Base-by-base conservation (phyloP, 2,113 vertebrate species). In the Pedetes capensis region DNA sequence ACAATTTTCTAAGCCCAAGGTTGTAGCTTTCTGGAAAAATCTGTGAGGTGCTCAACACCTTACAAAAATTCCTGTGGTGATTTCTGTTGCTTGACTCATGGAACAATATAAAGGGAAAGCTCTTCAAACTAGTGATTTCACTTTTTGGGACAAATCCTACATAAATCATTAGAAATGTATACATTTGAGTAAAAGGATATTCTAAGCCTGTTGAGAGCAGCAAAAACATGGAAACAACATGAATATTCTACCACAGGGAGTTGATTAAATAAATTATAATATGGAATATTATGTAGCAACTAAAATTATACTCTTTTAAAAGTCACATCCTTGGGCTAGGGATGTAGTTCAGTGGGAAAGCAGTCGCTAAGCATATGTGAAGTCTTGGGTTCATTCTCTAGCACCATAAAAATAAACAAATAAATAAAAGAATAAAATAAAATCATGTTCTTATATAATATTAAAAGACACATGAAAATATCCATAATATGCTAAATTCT, bases 1-100 rank as follows among this genome's bases (percentile, higher is more conserved):
- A 42, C 42, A 22, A 17, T 69, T 93, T 47, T 57, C 82, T 74
- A 83, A 89, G 49, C 64, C 69, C 17, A 4, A 86, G 32, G 8
- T 47, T 89, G 37, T 47, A 61, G 74, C 25, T 94, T 89, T 93
- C 68, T 79, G 88, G 63, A 80, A 16, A 53, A 83, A 95, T 44
- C 23, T 63, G 7, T 91, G 53, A 79, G 71, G 75, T 89, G 53
- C 47, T 57, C 29, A 80, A 53, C 20, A 80, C 20, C 39, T 95
- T 95, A 39, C 22, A 88, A 3, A 95, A 64, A 84, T 89, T 91
- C 83, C 74, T 81, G 8, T 6, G 57, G 59, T 53, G 20, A 32
- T 87, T 59, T 76, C 57, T 94, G 55, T 71, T 90, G 34, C 34
- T 85, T 95, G 71, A 39, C 44, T 68, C 22, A 47, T 71, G 64